These are phyloP conservation scores for Trachythela sp. DNA, from an alignment of 64 coral and sea anemone genomes.

Conservation along the genomic window DNA sequence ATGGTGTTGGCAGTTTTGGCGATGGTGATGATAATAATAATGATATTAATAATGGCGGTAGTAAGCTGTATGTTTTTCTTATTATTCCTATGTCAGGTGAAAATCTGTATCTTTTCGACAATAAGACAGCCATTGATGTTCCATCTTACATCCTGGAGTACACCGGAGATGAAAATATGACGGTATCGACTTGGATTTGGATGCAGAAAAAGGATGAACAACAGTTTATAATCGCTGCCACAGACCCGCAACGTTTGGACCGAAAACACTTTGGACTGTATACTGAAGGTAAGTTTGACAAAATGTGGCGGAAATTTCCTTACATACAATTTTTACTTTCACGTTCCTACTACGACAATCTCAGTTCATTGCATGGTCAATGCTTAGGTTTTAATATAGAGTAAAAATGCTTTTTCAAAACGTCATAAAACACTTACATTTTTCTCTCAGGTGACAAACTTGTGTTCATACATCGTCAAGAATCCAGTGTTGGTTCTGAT, in stretches of 20 bases:
- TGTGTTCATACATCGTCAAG: slow-evolving; percentile 1
- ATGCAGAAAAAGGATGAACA: not conserved
- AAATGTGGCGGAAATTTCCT: not conserved
- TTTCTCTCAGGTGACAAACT: slow-evolving; percentile 5
- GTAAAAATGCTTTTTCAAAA: too few species aligned
- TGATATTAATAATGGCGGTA: too few species aligned
- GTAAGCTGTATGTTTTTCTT: too few species aligned
- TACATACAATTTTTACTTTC: too few species aligned
- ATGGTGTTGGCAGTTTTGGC: too few species aligned
- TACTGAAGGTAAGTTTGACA: not conserved
- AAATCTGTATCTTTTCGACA: not conserved
- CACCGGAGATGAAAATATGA: not conserved
- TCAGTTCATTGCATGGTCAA: too few species aligned
- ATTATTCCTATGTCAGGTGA: too few species aligned
- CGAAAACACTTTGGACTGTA: not conserved
- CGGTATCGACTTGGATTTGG: not conserved
- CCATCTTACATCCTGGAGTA: not conserved
- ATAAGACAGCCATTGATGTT: slow-evolving; percentile 1
- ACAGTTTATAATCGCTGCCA: not conserved
- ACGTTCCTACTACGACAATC: too few species aligned
- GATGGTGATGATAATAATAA: too few species aligned
- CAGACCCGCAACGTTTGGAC: not conserved
- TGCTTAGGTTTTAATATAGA: too few species aligned
- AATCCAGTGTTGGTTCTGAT: not conserved
- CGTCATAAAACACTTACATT: too few species aligned